Evolutionary conservation across 2,113 vertebrate species (phyloP), one percentile per base, ranked within the genome.

Genomic region (Falcunculus frontatus): DNA sequence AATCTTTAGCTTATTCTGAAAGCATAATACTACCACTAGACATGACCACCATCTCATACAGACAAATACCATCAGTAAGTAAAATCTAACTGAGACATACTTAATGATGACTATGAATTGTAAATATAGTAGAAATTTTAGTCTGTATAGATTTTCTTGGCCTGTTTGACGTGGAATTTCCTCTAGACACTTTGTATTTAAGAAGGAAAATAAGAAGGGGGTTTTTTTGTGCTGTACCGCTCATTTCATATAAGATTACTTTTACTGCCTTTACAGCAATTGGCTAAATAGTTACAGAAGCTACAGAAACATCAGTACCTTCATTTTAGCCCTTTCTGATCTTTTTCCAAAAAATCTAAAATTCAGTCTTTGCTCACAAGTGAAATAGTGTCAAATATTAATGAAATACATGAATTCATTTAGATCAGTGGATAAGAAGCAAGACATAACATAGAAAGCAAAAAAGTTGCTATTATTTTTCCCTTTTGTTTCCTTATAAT

Each of bases 31-130:
- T 37, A 35, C 22, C 5, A 3, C 20, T 42, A 62, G 37, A 68
- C 64, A 73, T 0, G 1, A 62, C 9, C 8, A 4, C 1, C 2
- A 65, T 56, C 25, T 55, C 82, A 63, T 44, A 50, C 4, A 26
- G 8, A 55, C 5, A 55, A 42, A 73, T 17, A 60, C 5, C 9
- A 4, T 4, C 39, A 26, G 9, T 30, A 69, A 86, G 14, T 9
- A 74, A 89, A 84, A 67, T 9, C 27, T 75, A 85, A 88, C 5
- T 46, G 37, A 72, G 41, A 56, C 27, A 59, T 6, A 22, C 21
- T 72, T 72, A 78, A 89, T 0, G 0, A 39, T 17, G 6, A 84
- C 35, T 8, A 21, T 6, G 35, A 47, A 73, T 50, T 35, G 8
- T 18, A 42, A 80, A 37, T 50, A 41, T 0, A 81, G 16, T 37